Percentiles rank a stretch among this genome's conserved stretches.
phyloP scores from a whole-genome alignment of 1,140 invertebrate genomes.

The Diachasmimorpha longicaudata region DNA sequence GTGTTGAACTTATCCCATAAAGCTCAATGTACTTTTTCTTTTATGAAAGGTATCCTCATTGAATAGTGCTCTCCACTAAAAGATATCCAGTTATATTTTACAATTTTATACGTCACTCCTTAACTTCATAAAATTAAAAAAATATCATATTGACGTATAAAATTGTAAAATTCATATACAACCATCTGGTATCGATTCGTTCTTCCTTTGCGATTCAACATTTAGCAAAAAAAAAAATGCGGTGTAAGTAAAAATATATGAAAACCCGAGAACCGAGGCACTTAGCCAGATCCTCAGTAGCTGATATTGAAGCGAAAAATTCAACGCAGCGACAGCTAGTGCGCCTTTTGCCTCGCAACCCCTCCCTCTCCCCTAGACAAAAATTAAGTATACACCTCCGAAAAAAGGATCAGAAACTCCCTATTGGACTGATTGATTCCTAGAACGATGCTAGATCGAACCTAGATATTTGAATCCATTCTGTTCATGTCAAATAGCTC shows the following conservation, averaged over 20 bases:
- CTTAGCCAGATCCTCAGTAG: conserved; percentile 20
- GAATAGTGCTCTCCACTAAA: background rate
- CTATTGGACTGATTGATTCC: background rate
- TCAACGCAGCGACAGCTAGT: conserved; percentile 34
- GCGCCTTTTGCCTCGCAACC: conserved; percentile 61
- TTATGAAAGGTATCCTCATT: background rate
- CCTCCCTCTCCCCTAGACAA: background rate
- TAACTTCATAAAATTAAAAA: background rate
- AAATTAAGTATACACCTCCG: background rate
- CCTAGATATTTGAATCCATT: background rate
- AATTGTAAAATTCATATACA: conserved; percentile 39
- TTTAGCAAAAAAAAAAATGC: conserved; percentile 38
- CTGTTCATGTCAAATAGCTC: background rate
- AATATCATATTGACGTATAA: conserved; percentile 36
- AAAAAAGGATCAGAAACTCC: background rate
- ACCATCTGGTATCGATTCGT: conserved; percentile 28
- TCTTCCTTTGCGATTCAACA: conserved; percentile 38
- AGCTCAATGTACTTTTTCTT: background rate
- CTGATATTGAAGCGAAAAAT: conserved; percentile 8
- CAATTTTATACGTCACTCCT: background rate
- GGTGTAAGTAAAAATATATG: conserved; percentile 51
- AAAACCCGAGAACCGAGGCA: background rate
- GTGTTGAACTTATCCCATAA: background rate
- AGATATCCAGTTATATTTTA: background rate
- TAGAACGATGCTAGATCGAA: conserved; percentile 8